A percentile compares a stretch with the other conserved stretches of the same genome.
Conservation (phyloP, 2,113 vertebrate genomes). For the Taxidea taxus region DNA sequence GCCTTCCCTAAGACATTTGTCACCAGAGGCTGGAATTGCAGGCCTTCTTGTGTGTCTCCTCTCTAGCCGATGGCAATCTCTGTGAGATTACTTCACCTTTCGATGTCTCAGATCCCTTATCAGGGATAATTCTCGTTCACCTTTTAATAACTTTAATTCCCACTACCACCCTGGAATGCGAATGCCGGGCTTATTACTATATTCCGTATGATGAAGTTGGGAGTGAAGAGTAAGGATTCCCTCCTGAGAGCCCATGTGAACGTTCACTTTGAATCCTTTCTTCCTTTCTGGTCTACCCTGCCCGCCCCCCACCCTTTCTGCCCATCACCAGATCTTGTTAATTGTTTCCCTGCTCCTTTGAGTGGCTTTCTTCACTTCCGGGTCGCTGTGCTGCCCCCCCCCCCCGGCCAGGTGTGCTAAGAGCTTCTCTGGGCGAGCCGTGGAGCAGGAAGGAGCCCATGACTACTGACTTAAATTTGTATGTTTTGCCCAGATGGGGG, state of each 20-base stretch:
- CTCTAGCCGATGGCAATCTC: slow-evolving; percentile 25
- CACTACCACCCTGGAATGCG: background rate
- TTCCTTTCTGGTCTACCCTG: background rate
- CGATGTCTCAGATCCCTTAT: slow-evolving; percentile 39
- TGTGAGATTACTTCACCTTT: background rate
- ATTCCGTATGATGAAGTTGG: background rate
- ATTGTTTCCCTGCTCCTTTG: background rate
- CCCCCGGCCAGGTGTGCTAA: background rate
- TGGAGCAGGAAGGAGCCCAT: background rate
- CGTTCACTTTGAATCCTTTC: background rate
- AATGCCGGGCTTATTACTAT: background rate
- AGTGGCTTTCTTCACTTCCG: background rate
- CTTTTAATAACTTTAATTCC: slow-evolving; percentile 54
- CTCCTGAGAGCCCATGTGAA: background rate
- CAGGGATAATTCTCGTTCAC: slow-evolving; percentile 22
- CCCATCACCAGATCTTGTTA: background rate
- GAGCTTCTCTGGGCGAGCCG: background rate
- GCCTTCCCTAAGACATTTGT: background rate
- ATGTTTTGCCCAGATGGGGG: background rate
- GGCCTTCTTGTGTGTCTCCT: background rate
- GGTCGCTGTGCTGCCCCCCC: background rate
- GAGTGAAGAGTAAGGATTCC: background rate
- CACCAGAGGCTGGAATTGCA: background rate
- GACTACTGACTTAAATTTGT: background rate
- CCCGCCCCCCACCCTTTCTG: background rate